phyloP scores from a whole-genome alignment of 2,888 invertebrate genomes.

The Caenorhabditis drosophilae region DNA sequence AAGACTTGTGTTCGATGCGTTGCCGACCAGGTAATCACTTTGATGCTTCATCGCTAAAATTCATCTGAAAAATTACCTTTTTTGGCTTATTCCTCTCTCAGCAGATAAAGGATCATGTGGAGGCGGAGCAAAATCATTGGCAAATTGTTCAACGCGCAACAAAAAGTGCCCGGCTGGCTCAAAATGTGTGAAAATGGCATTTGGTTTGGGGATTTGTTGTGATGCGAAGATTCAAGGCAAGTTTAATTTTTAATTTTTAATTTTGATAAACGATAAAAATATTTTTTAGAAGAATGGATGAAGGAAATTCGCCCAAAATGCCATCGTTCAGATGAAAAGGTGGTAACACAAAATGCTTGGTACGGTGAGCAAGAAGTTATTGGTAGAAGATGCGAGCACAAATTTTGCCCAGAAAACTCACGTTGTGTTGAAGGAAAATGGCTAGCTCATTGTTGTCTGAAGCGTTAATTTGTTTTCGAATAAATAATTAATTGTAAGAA shows the following conservation, averaged over 20 bases:
- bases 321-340: constrained; percentile 5
- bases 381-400: constrained; percentile 26
- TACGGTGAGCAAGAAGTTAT: constrained; percentile 27
- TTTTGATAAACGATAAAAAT: neutral
- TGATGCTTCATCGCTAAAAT: too few species aligned
- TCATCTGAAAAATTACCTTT: neutral
- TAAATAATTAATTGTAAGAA: too few species aligned
- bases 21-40: constrained; percentile 23
- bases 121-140: constrained; percentile 18
- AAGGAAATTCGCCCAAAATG: constrained; percentile 27
- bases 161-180: constrained; percentile 27
- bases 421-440: too few species aligned
- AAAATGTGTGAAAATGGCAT: constrained; percentile 29
- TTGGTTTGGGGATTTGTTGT: constrained; percentile 23
- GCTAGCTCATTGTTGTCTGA: too few species aligned
- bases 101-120: constrained; percentile 41
- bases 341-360: constrained; percentile 35
- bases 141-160: constrained; percentile 22
- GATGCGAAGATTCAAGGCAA: constrained; percentile 4
- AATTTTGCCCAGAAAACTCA: too few species aligned
- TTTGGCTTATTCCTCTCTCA: neutral
- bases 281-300: constrained; percentile 10
- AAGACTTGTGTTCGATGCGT: constrained; percentile 21
- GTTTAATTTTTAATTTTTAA: neutral
- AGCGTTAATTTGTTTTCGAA: too few species aligned